phyloP scores from a whole-genome alignment of 1,140 invertebrate species.

The Brachionus rubens region DNA sequence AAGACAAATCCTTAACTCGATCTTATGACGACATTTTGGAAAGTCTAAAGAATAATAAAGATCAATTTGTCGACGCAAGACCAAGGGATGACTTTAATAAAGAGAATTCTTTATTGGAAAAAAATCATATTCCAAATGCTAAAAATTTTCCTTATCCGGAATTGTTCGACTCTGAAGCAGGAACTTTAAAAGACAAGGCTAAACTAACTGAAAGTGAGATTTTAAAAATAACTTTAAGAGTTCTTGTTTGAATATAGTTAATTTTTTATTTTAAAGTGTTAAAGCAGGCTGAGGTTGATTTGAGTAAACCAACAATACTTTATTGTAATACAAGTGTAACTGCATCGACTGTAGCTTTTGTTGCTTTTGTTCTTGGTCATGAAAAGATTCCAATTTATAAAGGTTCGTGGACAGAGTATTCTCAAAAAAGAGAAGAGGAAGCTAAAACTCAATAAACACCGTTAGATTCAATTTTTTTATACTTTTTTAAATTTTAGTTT shows the following conservation, averaged over 20 bases:
- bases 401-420: conserved; percentile 42
- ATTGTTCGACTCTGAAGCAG: conserved; percentile 15
- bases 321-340: conserved; percentile 34
- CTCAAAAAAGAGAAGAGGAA: conserved; percentile 19
- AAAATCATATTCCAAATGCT: conserved; percentile 5
- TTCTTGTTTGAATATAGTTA: not conserved
- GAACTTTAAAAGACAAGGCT: not conserved
- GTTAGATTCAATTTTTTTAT: too few species aligned
- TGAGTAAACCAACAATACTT: not conserved
- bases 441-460: not conserved
- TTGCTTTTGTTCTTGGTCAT: conserved; percentile 9
- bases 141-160: conserved; percentile 41
- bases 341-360: conserved; percentile 14
- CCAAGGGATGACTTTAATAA: not conserved
- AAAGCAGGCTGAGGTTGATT: conserved; percentile 17
- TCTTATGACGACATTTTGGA: conserved; percentile 18
- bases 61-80: conserved; percentile 14
- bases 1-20: not conserved
- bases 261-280: not conserved
- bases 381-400: conserved; percentile 36
- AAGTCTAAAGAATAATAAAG: not conserved
- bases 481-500: too few species aligned
- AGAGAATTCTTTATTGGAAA: not conserved
- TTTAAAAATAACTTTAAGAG: not conserved
- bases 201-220: conserved; percentile 20